Percentiles rank a stretch among this genome's conserved stretches.
Evolutionary conservation across 2,888 invertebrate genomes (phyloP).

Genomic region (Heterodera filipjevi): DNA sequence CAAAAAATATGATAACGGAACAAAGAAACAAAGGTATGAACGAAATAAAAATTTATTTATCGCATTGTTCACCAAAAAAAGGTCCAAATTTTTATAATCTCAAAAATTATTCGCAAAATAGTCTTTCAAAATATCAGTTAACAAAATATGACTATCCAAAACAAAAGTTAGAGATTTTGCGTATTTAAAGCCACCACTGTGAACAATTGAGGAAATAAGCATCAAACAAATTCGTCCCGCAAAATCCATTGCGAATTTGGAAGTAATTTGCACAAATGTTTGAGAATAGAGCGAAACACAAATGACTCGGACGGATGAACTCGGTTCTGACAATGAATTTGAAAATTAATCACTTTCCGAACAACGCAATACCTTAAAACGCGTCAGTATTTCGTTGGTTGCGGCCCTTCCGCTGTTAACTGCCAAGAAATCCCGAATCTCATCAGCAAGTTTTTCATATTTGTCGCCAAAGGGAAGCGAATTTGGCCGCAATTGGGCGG

Average conservation of each 20-base stretch:
- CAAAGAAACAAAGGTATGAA: no score
- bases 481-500: slow-evolving; percentile 17
- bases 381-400: slow-evolving; percentile 69
- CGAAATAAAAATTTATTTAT: no score
- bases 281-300: slow-evolving; percentile 43
- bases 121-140: no score
- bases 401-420: slow-evolving; percentile 68
- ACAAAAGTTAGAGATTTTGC: no score
- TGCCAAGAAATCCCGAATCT: slow-evolving; percentile 69
- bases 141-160: no score
- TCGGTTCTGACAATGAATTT: slow-evolving; percentile 25
- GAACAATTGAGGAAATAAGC: no score
- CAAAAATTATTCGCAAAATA: no score
- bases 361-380: slow-evolving; percentile 69
- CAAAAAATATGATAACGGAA: no score
- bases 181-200: no score
- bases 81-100: no score
- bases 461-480: slow-evolving; percentile 40
- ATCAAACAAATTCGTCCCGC: slow-evolving; percentile 41
- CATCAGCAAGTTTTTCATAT: slow-evolving; percentile 67
- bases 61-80: no score
- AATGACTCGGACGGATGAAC: slow-evolving; percentile 40
- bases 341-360: no score
- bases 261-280: slow-evolving; percentile 29
- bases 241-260: slow-evolving; percentile 47